Evolutionary conservation across 2,113 vertebrate genomes (phyloP).

Genomic region (Chascanopsetta lugubris): DNA sequence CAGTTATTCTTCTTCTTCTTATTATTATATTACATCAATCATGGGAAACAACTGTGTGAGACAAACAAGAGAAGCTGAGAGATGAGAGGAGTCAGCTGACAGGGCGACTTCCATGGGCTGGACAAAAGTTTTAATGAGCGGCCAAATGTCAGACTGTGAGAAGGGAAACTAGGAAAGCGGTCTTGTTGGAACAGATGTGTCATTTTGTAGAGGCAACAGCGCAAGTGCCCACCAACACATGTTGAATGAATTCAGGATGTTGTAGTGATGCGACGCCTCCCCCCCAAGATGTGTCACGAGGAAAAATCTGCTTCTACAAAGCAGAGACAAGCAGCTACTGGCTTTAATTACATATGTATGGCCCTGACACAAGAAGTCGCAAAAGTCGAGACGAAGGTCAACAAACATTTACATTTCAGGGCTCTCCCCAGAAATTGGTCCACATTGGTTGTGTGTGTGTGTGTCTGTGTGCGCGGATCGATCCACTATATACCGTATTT

Average conservation of each 20-base stretch:
- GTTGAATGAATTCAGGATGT: background rate
- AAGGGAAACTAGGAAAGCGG: background rate
- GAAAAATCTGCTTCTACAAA: background rate
- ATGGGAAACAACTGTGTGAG: background rate
- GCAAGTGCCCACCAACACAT: background rate
- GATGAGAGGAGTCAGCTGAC: background rate
- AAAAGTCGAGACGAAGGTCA: no score
- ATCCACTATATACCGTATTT: no score
- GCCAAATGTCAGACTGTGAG: background rate
- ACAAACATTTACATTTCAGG: no score
- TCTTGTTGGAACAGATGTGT: no score
- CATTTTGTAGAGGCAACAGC: no score
- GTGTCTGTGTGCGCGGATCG: no score
- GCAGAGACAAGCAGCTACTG: background rate
- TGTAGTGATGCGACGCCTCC: no score
- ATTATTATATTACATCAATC: background rate
- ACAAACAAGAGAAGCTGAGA: background rate
- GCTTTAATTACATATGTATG: background rate
- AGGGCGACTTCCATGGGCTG: background rate
- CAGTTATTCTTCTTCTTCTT: no score
- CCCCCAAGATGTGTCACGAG: no score
- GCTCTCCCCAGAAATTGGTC: no score
- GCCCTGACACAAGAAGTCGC: background rate
- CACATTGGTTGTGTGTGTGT: no score
- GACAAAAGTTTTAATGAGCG: background rate